Conservation (phyloP, 2,888 invertebrate species). For the Ecdyonurus torrentis region DNA sequence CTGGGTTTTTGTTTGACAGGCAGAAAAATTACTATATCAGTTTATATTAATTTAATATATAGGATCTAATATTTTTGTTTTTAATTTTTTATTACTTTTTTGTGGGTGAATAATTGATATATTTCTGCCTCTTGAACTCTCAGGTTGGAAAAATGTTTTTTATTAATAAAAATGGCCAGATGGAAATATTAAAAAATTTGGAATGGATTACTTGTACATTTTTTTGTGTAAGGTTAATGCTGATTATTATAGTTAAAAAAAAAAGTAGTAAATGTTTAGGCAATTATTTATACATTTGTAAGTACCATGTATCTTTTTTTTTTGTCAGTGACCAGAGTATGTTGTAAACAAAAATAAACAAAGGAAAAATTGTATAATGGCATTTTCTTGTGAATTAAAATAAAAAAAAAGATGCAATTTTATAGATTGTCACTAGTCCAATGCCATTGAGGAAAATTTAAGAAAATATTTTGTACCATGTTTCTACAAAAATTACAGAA, state of each 20-base stretch:
- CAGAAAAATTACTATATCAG: not conserved
- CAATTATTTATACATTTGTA: not conserved
- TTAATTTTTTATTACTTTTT: not conserved
- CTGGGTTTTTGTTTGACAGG: slow-evolving; percentile 1
- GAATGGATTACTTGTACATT: not conserved
- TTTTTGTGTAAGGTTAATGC: not conserved
- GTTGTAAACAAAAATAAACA: not conserved
- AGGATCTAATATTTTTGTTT: not conserved
- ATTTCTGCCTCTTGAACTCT: slow-evolving; percentile 2
- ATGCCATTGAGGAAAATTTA: not conserved
- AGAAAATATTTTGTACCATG: no score
- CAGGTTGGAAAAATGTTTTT: not conserved
- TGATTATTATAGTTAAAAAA: not conserved
- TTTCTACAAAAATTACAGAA: not conserved
- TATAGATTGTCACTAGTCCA: not conserved
- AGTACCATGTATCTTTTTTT: not conserved
- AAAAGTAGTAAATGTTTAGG: not conserved
- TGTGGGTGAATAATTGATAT: not conserved
- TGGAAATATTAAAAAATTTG: not conserved
- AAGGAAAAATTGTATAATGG: not conserved
- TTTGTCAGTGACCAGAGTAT: not conserved
- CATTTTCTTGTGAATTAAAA: not conserved
- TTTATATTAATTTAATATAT: not conserved
- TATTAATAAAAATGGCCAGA: not conserved
- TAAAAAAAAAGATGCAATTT: not conserved